phyloP scores from a whole-genome alignment of 2,113 vertebrate genomes.

The Zosterops lateralis region DNA sequence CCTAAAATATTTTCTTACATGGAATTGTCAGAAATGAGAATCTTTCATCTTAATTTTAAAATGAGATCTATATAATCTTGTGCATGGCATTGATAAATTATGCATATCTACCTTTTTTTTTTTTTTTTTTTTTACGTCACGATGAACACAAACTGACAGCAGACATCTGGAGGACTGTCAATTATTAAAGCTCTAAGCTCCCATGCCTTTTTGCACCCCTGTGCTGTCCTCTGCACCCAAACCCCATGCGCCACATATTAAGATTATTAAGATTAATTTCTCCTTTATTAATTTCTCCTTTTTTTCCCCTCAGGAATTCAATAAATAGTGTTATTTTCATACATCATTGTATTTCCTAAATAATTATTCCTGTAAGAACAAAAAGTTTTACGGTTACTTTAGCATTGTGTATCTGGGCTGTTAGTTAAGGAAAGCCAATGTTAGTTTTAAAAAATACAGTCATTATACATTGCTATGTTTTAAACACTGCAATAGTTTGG shows the following conservation, averaged over 20 bases:
- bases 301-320: not conserved
- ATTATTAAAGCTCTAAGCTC: not conserved
- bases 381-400: not conserved
- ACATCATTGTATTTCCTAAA: not conserved
- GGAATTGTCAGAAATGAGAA: not conserved
- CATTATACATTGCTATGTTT: not conserved
- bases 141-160: conserved; percentile 1
- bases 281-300: not conserved
- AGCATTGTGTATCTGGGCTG: not conserved
- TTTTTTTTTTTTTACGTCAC: not conserved
- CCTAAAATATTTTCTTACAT: not conserved
- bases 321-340: not conserved
- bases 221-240: not conserved
- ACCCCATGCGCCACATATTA: not conserved
- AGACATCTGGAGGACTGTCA: conserved; percentile 24
- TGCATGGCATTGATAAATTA: conserved; percentile 19
- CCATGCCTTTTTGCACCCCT: not conserved
- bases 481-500: not conserved
- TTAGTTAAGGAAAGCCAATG: not conserved
- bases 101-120: not conserved
- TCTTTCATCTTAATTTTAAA: conserved; percentile 8
- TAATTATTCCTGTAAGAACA: not conserved
- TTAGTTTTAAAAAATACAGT: not conserved
- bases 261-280: not conserved
- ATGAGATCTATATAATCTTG: not conserved